phyloP scores from a whole-genome alignment of 2,797 vertebrate genomes.

The Schizopygopsis pylzovi region DNA sequence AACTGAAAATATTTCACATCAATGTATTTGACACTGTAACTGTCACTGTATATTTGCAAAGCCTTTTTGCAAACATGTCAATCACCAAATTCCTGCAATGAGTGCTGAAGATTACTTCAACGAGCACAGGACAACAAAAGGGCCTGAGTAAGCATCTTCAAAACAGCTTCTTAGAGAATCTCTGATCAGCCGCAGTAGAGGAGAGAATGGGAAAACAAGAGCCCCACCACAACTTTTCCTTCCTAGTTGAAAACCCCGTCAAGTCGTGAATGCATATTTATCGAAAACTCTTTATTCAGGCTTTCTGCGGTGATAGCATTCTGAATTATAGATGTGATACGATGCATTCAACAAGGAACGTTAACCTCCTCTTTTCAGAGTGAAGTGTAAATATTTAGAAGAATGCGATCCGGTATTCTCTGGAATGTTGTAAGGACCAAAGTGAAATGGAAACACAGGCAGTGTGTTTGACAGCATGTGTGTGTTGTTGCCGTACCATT shows the following conservation, averaged over 20 bases:
- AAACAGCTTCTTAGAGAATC: slow-evolving; percentile 55
- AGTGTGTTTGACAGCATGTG: slow-evolving; percentile 26
- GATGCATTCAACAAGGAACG: slow-evolving; percentile 26
- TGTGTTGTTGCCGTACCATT: not conserved
- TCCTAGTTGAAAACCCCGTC: slow-evolving; percentile 21
- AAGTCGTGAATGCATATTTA: slow-evolving; percentile 36
- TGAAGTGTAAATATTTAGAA: slow-evolving; percentile 48
- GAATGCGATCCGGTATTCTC: slow-evolving; percentile 15
- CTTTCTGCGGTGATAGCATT: slow-evolving; percentile 41
- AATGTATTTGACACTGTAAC: not conserved
- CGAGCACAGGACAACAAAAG: slow-evolving; percentile 1
- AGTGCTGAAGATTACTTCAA: not conserved
- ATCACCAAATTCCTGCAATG: slow-evolving; percentile 13
- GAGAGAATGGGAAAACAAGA: slow-evolving; percentile 19
- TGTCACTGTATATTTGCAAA: slow-evolving; percentile 24
- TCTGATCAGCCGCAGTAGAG: slow-evolving; percentile 29
- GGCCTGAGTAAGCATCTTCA: slow-evolving; percentile 36
- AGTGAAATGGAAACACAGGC: slow-evolving; percentile 17
- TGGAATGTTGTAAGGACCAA: slow-evolving; percentile 24
- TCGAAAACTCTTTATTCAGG: slow-evolving; percentile 34
- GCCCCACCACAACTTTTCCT: slow-evolving; percentile 18
- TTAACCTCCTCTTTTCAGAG: slow-evolving; percentile 33
- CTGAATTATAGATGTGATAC: slow-evolving; percentile 44
- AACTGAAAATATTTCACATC: slow-evolving; percentile 4
- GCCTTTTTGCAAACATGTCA: slow-evolving; percentile 2